phyloP scores from a whole-genome alignment of 2,113 vertebrate genomes.

The Bos javanicus region DNA sequence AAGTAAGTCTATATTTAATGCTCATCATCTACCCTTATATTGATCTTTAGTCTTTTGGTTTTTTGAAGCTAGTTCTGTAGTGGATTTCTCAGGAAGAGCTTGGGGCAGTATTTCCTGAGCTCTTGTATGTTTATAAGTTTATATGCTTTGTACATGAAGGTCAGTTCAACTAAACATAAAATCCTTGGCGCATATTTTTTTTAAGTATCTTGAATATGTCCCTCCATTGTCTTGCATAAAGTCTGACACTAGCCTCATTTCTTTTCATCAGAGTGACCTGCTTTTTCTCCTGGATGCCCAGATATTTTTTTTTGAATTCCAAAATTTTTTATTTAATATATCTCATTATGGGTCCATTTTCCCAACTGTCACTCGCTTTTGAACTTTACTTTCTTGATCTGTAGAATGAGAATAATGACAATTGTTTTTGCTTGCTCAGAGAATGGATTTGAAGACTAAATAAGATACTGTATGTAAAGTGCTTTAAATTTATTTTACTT shows the following conservation, averaged over 20 bases:
- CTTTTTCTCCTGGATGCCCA: background rate
- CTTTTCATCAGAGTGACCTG: background rate
- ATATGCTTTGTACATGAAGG: background rate
- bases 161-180: background rate
- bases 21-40: background rate
- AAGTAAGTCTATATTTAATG: background rate
- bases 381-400: slow-evolving; percentile 25
- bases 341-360: background rate
- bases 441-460: background rate
- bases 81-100: background rate
- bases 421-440: background rate
- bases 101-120: background rate
- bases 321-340: background rate
- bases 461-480: background rate
- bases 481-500: background rate
- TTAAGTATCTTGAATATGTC: background rate
- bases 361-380: background rate
- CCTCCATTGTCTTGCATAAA: background rate
- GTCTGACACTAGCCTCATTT: background rate
- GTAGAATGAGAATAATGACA: background rate
- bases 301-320: background rate
- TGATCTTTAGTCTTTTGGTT: background rate
- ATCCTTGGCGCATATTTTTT: background rate
- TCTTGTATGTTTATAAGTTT: background rate
- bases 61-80: background rate